phyloP scores from a whole-genome alignment of 2,113 vertebrate genomes.

The Nipponia nippon region DNA sequence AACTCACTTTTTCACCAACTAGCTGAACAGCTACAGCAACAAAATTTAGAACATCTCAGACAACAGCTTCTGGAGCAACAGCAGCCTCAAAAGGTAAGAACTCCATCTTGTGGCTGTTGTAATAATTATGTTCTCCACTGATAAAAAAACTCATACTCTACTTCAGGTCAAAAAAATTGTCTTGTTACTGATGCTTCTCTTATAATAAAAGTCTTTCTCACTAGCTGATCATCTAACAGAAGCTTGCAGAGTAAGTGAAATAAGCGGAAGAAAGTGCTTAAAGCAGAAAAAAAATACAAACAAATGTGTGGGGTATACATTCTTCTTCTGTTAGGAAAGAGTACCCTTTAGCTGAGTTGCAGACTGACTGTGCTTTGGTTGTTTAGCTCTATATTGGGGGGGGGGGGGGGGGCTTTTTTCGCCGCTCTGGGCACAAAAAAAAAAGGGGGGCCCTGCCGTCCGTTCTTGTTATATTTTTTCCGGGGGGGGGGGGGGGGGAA shows the following conservation, averaged over 20 bases:
- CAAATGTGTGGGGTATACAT: neutral
- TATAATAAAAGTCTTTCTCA: neutral
- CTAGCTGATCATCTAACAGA: neutral
- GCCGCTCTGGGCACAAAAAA: no score
- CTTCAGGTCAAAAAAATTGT: neutral
- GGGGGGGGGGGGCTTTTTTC: neutral
- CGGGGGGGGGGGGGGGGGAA: accelerated
- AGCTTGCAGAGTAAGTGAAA: neutral
- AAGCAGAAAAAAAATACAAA: neutral
- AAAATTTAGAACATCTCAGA: conserved; percentile 95
- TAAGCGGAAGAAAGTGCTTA: neutral
- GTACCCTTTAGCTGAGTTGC: neutral
- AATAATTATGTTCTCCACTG: neutral
- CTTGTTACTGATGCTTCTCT: neutral
- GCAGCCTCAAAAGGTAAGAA: conserved; percentile 82
- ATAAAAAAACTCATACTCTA: neutral
- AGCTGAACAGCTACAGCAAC: conserved; percentile 95
- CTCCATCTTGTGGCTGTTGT: conserved; percentile 53
- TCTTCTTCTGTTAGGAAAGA: neutral
- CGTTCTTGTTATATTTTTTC: no score
- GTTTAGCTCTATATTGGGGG: neutral
- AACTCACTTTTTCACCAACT: conserved; percentile 96
- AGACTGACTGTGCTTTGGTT: neutral
- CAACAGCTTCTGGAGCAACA: conserved; percentile 91
- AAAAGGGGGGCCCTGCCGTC: no score